A percentile compares a stretch with the other conserved stretches of the same genome.
phyloP scores from a whole-genome alignment of 2,797 vertebrate species.

The Cetoscarus ocellatus region DNA sequence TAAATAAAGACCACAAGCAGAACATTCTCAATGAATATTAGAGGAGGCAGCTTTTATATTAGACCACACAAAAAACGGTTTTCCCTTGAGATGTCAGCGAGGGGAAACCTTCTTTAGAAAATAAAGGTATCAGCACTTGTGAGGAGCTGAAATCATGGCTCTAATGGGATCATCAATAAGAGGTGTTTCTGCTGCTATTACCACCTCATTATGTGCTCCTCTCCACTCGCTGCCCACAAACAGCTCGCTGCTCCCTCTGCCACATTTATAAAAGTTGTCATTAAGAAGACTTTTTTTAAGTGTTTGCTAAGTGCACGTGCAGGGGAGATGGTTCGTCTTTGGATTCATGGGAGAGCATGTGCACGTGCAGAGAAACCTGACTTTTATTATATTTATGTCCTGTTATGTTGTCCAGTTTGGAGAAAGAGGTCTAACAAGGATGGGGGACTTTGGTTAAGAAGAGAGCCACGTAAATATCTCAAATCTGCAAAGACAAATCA shows the following conservation, averaged over 20 bases:
- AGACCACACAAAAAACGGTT: slow-evolving; percentile 9
- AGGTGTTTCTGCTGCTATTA: slow-evolving; percentile 81
- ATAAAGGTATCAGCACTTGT: slow-evolving; percentile 44
- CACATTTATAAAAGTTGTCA: slow-evolving; percentile 84
- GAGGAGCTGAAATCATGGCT: slow-evolving; percentile 35
- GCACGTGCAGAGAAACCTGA: slow-evolving; percentile 17
- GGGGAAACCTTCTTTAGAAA: slow-evolving; percentile 36
- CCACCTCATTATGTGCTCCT: slow-evolving; percentile 84
- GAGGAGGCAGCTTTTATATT: not conserved
- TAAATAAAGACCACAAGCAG: not conserved
- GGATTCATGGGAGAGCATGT: slow-evolving; percentile 31
- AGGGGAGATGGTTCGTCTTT: slow-evolving; percentile 35
- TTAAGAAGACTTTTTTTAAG: slow-evolving; percentile 63
- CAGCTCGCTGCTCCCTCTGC: slow-evolving; percentile 69
- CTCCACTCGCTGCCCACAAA: slow-evolving; percentile 83
- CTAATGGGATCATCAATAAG: slow-evolving; percentile 84
- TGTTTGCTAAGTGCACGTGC: slow-evolving; percentile 5
- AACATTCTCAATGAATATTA: too few species aligned
- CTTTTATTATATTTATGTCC: not conserved
- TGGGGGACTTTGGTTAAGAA: too few species aligned
- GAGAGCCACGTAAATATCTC: too few species aligned
- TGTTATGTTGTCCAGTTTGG: too few species aligned
- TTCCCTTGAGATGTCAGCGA: not conserved
- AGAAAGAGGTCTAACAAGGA: too few species aligned
- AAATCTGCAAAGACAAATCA: too few species aligned